Evolutionary conservation across 2,888 invertebrate genomes (phyloP).

Genomic region (Stenolophus ochropezus): DNA sequence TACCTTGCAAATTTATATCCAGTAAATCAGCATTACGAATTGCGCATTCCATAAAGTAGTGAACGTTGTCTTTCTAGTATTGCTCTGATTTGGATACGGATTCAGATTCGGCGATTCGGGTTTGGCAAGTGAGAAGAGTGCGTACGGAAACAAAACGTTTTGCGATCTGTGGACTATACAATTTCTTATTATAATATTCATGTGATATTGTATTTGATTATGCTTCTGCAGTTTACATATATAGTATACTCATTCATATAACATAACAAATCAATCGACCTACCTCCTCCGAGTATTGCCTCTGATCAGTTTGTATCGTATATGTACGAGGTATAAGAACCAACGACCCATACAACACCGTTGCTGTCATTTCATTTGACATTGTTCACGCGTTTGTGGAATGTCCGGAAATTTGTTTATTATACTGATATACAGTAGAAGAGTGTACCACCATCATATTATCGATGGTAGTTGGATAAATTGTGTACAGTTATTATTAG

Average conservation of each 20-base stretch:
- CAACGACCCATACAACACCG: slow-evolving; percentile 25
- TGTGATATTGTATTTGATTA: slow-evolving; percentile 54
- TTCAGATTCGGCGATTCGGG: background rate
- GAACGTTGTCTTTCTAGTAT: slow-evolving; percentile 53
- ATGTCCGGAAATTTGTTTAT: slow-evolving; percentile 43
- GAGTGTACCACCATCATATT: slow-evolving; percentile 21
- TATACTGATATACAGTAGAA: slow-evolving; percentile 39
- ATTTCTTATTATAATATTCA: slow-evolving; percentile 41
- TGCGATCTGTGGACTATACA: slow-evolving; percentile 6
- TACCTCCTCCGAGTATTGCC: slow-evolving; percentile 50
- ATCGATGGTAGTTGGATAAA: background rate
- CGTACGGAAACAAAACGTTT: background rate
- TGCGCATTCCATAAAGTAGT: slow-evolving; percentile 58
- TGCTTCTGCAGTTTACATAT: slow-evolving; percentile 52
- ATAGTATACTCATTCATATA: slow-evolving; percentile 40
- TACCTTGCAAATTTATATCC: slow-evolving; percentile 49
- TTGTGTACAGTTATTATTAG: slow-evolving; percentile 49
- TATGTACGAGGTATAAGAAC: slow-evolving; percentile 31
- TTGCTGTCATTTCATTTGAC: slow-evolving; percentile 41
- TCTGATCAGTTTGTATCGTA: slow-evolving; percentile 31
- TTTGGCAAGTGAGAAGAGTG: background rate
- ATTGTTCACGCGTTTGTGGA: slow-evolving; percentile 56
- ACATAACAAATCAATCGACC: slow-evolving; percentile 48
- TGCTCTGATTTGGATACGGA: slow-evolving; percentile 16
- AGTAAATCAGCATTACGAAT: slow-evolving; percentile 48